phyloP scores from a whole-genome alignment of 2,888 invertebrate genomes.

The Hedya salicella region DNA sequence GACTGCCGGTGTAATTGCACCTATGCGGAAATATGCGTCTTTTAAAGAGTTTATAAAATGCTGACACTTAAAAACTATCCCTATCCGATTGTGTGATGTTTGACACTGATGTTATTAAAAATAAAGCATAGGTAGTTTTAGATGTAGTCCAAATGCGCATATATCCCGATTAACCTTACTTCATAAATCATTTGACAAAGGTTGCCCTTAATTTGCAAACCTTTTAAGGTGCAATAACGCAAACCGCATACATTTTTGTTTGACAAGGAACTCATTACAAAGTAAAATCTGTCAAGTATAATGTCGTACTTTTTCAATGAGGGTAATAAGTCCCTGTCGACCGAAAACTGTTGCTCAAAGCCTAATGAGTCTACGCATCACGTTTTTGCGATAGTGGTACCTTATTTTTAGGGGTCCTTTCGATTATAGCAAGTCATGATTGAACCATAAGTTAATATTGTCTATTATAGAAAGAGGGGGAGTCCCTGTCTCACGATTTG shows the following conservation, averaged over 20 bases:
- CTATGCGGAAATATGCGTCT: too few relatives aligned
- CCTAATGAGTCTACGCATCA: constrained; percentile 68
- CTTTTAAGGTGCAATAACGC: constrained; percentile 3
- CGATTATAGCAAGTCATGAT: constrained; percentile 27
- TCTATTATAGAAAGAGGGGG: not conserved
- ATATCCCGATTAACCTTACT: too few relatives aligned
- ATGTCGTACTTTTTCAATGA: constrained; percentile 65
- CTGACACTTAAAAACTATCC: too few relatives aligned
- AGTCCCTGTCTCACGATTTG: not conserved
- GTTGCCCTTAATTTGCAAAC: constrained; percentile 8
- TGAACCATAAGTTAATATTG: constrained; percentile 33
- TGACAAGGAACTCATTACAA: constrained; percentile 53
- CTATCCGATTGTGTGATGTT: too few relatives aligned
- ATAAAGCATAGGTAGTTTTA: too few relatives aligned
- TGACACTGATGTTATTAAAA: too few relatives aligned
- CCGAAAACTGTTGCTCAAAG: constrained; percentile 50
- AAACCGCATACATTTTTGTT: constrained; percentile 20
- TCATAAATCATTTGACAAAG: not conserved
- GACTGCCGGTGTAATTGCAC: too few relatives aligned
- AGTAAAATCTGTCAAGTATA: constrained; percentile 56
- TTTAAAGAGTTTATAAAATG: too few relatives aligned
- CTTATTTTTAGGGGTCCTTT: constrained; percentile 38
- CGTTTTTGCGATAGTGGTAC: constrained; percentile 48
- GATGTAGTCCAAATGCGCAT: too few relatives aligned
- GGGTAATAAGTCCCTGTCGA: constrained; percentile 57